Percentiles rank a stretch among this genome's conserved stretches.
These are phyloP conservation scores for Papilio machaon DNA, from an alignment of 1,140 invertebrate species.

Conservation along the genomic window DNA sequence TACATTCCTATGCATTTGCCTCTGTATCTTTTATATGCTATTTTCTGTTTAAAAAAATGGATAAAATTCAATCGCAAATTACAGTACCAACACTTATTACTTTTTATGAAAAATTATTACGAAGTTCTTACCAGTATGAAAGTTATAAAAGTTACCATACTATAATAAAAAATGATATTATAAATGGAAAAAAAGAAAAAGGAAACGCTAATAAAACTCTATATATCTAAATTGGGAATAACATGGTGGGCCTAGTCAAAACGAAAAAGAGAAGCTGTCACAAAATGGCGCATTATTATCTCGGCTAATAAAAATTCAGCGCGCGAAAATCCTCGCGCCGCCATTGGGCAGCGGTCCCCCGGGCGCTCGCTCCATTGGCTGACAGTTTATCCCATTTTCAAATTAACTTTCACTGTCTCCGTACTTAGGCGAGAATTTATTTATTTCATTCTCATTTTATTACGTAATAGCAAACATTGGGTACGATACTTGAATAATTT, in stretches of 20 bases:
- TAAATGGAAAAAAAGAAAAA: background rate
- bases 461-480: constrained; percentile 54
- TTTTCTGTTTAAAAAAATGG: background rate
- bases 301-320: constrained; percentile 81
- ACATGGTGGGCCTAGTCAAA: constrained; percentile 43
- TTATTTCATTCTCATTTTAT: constrained; percentile 76
- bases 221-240: constrained; percentile 1
- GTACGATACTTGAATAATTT: constrained; percentile 44
- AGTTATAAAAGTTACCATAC: background rate
- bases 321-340: constrained; percentile 73
- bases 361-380: constrained; percentile 68
- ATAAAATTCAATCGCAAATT: background rate
- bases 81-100: background rate
- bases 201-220: background rate
- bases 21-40: background rate
- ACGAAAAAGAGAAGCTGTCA: constrained; percentile 65
- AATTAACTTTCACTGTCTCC: constrained; percentile 79
- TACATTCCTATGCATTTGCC: too few species aligned
- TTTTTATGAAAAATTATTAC: background rate
- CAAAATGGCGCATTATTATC: constrained; percentile 80
- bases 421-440: constrained; percentile 74
- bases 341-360: constrained; percentile 69
- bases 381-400: constrained; percentile 80
- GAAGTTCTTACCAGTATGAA: background rate
- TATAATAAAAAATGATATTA: background rate